Percentiles rank a stretch among this genome's conserved stretches.
Conservation (phyloP, 2,888 invertebrate genomes). For the Boloria euphrosyne region DNA sequence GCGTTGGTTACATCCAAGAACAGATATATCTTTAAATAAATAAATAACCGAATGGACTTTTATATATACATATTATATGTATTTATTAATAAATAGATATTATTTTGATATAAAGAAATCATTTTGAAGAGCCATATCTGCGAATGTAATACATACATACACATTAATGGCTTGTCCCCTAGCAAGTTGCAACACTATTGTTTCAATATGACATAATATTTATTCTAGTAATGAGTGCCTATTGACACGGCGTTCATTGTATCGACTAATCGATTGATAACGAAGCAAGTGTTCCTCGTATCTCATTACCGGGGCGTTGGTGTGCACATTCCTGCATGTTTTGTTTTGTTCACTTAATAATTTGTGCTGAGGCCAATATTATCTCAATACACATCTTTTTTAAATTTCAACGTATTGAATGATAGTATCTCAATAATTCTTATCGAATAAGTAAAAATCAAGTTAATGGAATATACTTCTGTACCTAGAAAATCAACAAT, state of each 20-base stretch:
- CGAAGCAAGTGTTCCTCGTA: conserved; percentile 56
- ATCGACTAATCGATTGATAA: conserved; percentile 57
- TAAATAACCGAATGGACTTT: too few species aligned
- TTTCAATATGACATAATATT: conserved; percentile 27
- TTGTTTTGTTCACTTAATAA: conserved; percentile 40
- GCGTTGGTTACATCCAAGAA: too few species aligned
- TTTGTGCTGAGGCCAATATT: conserved; percentile 28
- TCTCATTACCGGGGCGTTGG: conserved; percentile 64
- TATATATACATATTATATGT: too few species aligned
- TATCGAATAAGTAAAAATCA: too few species aligned
- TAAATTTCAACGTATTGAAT: not conserved
- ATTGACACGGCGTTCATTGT: conserved; percentile 33
- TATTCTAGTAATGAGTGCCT: conserved; percentile 24
- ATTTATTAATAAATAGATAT: too few species aligned
- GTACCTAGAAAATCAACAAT: too few species aligned
- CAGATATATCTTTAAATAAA: too few species aligned
- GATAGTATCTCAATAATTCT: too few species aligned
- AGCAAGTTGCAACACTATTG: conserved; percentile 10
- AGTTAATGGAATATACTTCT: too few species aligned
- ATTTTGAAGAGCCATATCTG: too few species aligned
- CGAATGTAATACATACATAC: not conserved
- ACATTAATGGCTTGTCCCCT: not conserved
- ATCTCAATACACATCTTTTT: not conserved
- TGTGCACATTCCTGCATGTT: conserved; percentile 53
- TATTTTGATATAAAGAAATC: too few species aligned